Conservation (phyloP, 1,140 invertebrate genomes). For the Choristoneura fumiferana region DNA sequence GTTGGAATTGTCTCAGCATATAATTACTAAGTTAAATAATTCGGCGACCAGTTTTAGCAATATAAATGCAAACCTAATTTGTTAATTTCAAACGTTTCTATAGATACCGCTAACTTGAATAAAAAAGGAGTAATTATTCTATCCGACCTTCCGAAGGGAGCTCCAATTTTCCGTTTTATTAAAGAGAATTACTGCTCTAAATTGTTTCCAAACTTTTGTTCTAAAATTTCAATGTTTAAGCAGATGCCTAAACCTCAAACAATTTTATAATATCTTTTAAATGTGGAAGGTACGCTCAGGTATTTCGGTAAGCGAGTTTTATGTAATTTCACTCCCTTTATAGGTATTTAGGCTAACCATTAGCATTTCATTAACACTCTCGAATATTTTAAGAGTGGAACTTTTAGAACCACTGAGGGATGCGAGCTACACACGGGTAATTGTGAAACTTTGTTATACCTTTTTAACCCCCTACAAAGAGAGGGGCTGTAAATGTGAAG, state of each 20-base stretch:
- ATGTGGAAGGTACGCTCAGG: background rate
- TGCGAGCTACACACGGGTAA: background rate
- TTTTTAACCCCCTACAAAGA: background rate
- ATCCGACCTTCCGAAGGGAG: background rate
- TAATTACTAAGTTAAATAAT: background rate
- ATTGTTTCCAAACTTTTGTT: constrained; percentile 12
- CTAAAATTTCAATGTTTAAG: constrained; percentile 6
- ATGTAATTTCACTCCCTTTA: constrained; percentile 2
- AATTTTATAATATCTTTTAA: constrained; percentile 17
- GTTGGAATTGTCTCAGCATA: no score
- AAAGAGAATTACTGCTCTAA: background rate
- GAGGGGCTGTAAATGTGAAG: no score
- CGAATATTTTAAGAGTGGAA: constrained; percentile 12
- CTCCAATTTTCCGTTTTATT: constrained; percentile 1
- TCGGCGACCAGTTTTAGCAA: background rate
- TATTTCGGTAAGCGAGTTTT: constrained; percentile 1
- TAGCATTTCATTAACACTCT: constrained; percentile 17
- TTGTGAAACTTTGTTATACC: background rate
- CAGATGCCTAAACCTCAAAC: constrained; percentile 14
- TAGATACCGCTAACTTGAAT: background rate
- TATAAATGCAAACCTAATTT: background rate
- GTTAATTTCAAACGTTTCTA: background rate
- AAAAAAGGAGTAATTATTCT: background rate
- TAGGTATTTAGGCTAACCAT: constrained; percentile 12
- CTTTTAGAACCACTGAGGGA: constrained; percentile 1